A percentile compares a stretch with the other conserved stretches of the same genome.
Conservation (phyloP, 2,113 vertebrate genomes). For the Glaucomys volans region DNA sequence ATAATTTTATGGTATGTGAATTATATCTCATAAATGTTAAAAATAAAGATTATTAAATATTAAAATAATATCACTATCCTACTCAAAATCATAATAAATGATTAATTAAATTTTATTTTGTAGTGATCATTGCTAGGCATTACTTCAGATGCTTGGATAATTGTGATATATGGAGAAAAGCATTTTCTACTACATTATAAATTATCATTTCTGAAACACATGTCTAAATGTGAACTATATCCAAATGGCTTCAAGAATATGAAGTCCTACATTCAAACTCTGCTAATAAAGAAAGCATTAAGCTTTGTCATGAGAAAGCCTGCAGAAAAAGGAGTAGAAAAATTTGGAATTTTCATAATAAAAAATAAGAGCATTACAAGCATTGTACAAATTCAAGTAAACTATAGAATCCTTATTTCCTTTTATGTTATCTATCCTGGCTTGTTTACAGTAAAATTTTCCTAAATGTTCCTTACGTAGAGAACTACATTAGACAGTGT, state of each 20-base stretch:
- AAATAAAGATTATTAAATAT: slow-evolving; percentile 15
- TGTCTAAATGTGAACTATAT: background rate
- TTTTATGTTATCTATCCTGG: background rate
- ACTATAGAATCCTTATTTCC: background rate
- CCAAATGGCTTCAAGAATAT: background rate
- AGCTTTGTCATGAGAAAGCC: background rate
- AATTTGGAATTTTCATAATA: background rate
- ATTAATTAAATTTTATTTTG: background rate
- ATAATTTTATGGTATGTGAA: background rate
- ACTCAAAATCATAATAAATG: background rate
- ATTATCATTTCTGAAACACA: background rate
- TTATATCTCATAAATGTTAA: background rate
- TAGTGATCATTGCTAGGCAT: background rate
- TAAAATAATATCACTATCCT: background rate
- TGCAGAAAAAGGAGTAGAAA: background rate
- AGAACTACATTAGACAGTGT: background rate
- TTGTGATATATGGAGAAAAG: background rate
- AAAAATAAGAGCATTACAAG: background rate
- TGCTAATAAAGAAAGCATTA: background rate
- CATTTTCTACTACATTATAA: background rate
- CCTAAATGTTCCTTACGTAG: background rate
- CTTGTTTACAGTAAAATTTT: background rate
- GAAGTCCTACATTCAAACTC: background rate
- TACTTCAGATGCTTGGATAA: background rate
- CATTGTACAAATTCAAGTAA: background rate